Base-by-base conservation (phyloP, 2,113 vertebrate species). In the Orthonyx spaldingii region DNA sequence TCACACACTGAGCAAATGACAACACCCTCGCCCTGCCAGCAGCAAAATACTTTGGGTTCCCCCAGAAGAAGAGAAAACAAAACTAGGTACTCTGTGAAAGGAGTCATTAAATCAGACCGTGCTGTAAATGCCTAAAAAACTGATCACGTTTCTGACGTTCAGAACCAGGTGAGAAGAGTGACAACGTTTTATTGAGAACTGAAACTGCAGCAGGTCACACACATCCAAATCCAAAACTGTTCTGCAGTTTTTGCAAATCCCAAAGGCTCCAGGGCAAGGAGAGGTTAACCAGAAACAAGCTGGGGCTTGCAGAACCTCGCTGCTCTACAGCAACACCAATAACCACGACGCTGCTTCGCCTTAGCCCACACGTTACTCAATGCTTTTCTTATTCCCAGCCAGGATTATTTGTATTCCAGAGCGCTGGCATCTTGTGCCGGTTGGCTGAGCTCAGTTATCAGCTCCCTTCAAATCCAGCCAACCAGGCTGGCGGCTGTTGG, bases 391-490 rank as follows among this genome's bases (percentile, higher is more conserved):
- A 42, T 44, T 96, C 87, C 89, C 75, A 84, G 35, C 68, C 79
- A 60, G 82, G 55, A 77, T 91, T 94, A 76, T 90, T 96, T 56
- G 86, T 72, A 49, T 85, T 95, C 83, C 22, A 6, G 33, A 91
- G 81, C 6, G 0, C 68, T 88, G 94, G 88, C 94, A 95, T 39
- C 80, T 78, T 1, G 2, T 65, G 63, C 90, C 30, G 68, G 95
- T 96, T 96, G 93, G 96, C 90, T 96, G 93, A 75, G 47, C 39
- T 90, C 90, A 24, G 88, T 86, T 96, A 95, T 94, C 94, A 68
- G 90, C 94, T 94, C 94, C 95, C 95, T 97, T 97, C 95, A 95
- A 97, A 97, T 96, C 92, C 94, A 97, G 88, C 96, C 96, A 97
- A 97, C 94, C 95, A 94, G 90, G 85, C 92, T 92, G 92, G 50